A percentile compares a stretch with the other conserved stretches of the same genome.
Conservation (phyloP, 2,888 invertebrate genomes). For the Formica aserva region DNA sequence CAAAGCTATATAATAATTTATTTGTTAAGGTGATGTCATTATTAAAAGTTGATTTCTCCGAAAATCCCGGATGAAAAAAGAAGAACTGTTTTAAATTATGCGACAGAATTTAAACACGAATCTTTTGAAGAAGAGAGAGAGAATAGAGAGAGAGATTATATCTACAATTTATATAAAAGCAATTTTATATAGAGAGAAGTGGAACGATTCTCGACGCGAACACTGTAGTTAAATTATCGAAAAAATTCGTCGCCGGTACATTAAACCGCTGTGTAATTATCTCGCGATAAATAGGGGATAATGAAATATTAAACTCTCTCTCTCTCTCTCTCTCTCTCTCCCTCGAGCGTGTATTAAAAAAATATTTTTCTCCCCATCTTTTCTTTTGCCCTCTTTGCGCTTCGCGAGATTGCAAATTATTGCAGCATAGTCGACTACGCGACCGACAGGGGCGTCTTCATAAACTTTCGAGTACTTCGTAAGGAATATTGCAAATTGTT, state of each 20-base stretch:
- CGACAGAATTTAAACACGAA: neutral
- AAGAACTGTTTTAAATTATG: neutral
- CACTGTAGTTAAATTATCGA: slow-evolving; percentile 4
- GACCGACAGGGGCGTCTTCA: slow-evolving; percentile 48
- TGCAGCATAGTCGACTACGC: slow-evolving; percentile 32
- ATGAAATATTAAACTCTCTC: slow-evolving; percentile 59
- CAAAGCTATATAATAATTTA: slow-evolving; percentile 15
- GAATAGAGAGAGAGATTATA: neutral
- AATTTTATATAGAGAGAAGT: neutral
- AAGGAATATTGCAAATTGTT: slow-evolving; percentile 65
- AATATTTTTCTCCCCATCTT: slow-evolving; percentile 50
- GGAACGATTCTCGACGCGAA: neutral
- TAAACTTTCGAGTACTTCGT: slow-evolving; percentile 66
- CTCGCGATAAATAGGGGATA: slow-evolving; percentile 34
- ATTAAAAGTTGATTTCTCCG: neutral
- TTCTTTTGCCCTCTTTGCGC: slow-evolving; percentile 35
- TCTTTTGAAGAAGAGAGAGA: neutral
- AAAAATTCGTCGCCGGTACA: slow-evolving; percentile 1
- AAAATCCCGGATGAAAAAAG: neutral
- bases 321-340: slow-evolving; percentile 7
- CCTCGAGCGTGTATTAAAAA: slow-evolving; percentile 60
- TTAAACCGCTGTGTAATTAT: slow-evolving; percentile 51
- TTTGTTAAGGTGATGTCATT: neutral
- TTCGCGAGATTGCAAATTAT: slow-evolving; percentile 68
- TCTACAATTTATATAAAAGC: neutral